Percentiles rank a stretch among this genome's conserved stretches.
These are phyloP conservation scores for Margarornis squamiger DNA, from an alignment of 2,797 vertebrate genomes.

Conservation along the genomic window DNA sequence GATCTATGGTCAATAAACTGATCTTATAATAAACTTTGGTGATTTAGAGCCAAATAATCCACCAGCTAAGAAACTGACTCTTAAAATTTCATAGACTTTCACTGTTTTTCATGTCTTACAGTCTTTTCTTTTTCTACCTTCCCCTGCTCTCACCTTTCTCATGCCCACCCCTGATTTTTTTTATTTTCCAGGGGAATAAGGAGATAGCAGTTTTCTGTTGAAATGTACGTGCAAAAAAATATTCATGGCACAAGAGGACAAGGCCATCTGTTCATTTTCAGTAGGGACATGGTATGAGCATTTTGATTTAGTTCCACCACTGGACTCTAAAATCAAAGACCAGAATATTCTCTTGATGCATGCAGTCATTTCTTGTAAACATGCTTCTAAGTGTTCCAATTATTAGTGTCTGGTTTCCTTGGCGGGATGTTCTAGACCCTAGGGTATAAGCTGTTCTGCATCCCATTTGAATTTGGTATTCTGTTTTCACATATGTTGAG, in stretches of 20 bases:
- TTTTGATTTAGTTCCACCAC: conserved; percentile 44
- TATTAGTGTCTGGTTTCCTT: conserved; percentile 13
- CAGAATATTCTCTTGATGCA: background rate
- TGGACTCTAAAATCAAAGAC: conserved; percentile 33
- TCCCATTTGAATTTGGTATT: conserved; percentile 3
- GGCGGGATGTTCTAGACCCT: background rate
- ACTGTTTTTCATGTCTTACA: background rate
- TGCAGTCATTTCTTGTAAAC: conserved; percentile 25
- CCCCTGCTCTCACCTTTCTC: fast-evolving
- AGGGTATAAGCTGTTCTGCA: background rate
- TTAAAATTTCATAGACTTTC: background rate
- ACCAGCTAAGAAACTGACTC: background rate
- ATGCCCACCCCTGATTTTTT: background rate
- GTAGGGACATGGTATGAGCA: background rate
- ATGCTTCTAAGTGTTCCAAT: background rate
- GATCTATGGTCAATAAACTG: background rate
- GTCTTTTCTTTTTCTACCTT: background rate
- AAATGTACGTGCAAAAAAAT: background rate
- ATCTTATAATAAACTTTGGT: background rate
- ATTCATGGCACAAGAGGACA: background rate
- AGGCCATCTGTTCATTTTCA: conserved; percentile 48
- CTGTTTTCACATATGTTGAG: conserved; percentile 24
- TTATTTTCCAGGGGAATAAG: background rate
- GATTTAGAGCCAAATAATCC: background rate
- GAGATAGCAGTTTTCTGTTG: background rate